Conservation (phyloP, 2,113 vertebrate genomes). For the Zosterops hypoxanthus region DNA sequence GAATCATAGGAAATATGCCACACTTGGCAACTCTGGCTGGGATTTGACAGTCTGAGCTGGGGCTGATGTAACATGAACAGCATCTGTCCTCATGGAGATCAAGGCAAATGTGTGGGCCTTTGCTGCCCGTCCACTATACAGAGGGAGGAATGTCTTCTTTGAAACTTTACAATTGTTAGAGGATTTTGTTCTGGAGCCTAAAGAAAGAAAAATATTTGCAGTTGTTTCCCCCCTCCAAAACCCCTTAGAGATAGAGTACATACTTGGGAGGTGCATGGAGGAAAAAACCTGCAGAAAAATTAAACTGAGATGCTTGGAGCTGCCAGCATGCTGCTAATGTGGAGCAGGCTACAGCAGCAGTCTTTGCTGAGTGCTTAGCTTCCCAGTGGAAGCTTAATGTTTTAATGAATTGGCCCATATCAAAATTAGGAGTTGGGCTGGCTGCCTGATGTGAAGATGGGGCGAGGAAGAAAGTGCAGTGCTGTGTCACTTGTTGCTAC, state of each 20-base stretch:
- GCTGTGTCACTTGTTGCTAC: neutral
- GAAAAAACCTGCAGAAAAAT: neutral
- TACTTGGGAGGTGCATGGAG: accelerated
- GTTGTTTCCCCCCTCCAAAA: neutral
- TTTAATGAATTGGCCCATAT: neutral
- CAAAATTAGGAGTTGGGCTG: neutral
- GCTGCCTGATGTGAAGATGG: neutral
- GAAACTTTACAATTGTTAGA: neutral
- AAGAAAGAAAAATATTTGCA: neutral
- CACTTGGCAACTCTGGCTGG: neutral
- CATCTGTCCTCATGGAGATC: neutral
- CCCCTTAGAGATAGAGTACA: neutral
- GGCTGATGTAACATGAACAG: neutral
- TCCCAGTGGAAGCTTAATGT: neutral
- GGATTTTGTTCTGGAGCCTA: neutral
- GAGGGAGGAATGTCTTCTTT: neutral
- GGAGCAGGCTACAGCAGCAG: neutral
- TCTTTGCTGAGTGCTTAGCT: neutral
- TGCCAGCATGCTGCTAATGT: neutral
- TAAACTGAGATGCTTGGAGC: neutral
- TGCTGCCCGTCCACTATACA: neutral
- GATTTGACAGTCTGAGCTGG: neutral
- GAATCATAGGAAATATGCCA: neutral
- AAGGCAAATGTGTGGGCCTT: neutral
- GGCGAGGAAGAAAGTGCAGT: neutral